phyloP scores from a whole-genome alignment of 2,888 invertebrate species.

The Papilio protenor region DNA sequence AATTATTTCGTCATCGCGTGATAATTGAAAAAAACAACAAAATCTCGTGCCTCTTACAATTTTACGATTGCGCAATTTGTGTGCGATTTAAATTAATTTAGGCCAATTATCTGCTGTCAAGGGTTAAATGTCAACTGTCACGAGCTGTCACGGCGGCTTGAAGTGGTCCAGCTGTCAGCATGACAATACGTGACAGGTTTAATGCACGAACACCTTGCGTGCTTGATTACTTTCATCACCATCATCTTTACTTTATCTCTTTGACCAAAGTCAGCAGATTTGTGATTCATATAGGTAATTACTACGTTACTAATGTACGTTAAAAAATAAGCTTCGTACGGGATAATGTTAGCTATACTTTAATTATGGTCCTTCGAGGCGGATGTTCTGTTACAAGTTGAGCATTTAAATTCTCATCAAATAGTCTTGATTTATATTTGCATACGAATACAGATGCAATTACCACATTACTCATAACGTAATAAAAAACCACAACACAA shows the following conservation, averaged over 20 bases:
- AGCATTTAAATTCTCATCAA: background rate
- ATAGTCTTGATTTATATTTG: background rate
- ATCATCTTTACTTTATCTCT: too few species aligned
- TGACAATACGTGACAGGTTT: background rate
- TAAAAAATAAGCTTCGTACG: too few species aligned
- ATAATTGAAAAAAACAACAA: constrained; percentile 1
- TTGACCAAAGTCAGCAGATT: too few species aligned
- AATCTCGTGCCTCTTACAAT: constrained; percentile 12
- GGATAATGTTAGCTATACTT: background rate
- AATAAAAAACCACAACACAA: constrained; percentile 21
- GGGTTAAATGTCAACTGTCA: constrained; percentile 5
- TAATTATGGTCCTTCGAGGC: background rate
- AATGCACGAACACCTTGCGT: constrained; percentile 11
- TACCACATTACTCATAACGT: constrained; percentile 1
- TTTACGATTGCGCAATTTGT: constrained; percentile 26
- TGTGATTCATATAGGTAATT: too few species aligned
- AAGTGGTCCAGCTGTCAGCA: background rate
- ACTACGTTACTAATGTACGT: too few species aligned
- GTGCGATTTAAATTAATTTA: constrained; percentile 21
- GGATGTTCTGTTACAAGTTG: background rate
- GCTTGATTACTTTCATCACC: background rate
- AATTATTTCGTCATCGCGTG: constrained; percentile 10
- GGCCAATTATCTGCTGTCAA: constrained; percentile 22
- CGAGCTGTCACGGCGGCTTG: background rate
- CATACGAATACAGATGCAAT: background rate